A percentile compares a stretch with the other conserved stretches of the same genome.
Conservation (phyloP, 2,888 invertebrate species). For the Hypercompe scribonia region DNA sequence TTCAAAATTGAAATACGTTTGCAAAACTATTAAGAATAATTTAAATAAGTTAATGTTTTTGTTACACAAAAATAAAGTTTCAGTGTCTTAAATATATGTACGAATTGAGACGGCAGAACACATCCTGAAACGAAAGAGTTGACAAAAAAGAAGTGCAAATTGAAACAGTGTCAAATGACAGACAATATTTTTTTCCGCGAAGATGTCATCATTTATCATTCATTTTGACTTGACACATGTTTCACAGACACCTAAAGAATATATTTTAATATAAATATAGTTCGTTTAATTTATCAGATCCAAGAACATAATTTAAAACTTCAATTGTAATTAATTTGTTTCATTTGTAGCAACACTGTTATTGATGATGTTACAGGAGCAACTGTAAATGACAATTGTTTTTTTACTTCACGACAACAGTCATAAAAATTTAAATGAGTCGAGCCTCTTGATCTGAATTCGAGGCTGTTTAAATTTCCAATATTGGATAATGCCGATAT, state of each 20-base stretch:
- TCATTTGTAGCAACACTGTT: background rate
- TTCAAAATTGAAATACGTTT: no score
- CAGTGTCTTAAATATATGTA: background rate
- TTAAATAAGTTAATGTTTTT: background rate
- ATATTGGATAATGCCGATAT: conserved; percentile 3
- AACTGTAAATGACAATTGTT: conserved; percentile 14
- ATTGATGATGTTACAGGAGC: conserved; percentile 10
- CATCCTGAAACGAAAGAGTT: conserved; percentile 5
- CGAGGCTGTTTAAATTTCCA: conserved; percentile 8
- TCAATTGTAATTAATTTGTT: background rate
- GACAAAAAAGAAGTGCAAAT: conserved; percentile 41
- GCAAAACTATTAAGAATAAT: no score
- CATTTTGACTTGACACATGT: background rate
- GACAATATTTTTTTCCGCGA: conserved; percentile 32
- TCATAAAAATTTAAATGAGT: conserved; percentile 15
- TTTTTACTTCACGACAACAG: conserved; percentile 7
- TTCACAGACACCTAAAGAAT: conserved; percentile 16
- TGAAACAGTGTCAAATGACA: conserved; percentile 37
- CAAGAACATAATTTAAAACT: background rate
- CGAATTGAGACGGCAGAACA: background rate
- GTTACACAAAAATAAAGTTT: background rate
- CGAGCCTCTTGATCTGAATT: conserved; percentile 1
- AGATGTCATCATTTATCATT: conserved; percentile 36
- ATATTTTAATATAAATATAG: conserved; percentile 25
- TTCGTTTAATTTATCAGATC: conserved; percentile 21